A percentile compares a stretch with the other conserved stretches of the same genome.
Conservation (phyloP, 1,140 invertebrate species). For the Drosophila guanche region DNA sequence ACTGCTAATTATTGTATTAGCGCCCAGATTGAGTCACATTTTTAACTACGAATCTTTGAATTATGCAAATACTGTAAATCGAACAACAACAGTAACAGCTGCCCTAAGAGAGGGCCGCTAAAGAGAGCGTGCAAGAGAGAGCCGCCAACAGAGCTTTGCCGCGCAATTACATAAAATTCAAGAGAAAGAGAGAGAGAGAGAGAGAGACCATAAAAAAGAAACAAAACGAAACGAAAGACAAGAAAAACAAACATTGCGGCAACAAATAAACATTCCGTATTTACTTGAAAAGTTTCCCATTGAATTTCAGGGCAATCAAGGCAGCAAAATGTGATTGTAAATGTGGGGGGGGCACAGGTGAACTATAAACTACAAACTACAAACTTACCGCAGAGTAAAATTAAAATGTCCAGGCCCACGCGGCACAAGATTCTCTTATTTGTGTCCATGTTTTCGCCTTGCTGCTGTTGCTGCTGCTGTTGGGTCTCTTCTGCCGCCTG, state of each 20-base stretch:
- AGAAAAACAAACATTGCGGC: constrained; percentile 64
- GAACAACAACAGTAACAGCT: constrained; percentile 10
- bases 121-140: not conserved
- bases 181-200: constrained; percentile 1
- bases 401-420: constrained; percentile 72
- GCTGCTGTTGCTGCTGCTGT: constrained; percentile 25
- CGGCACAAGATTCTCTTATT: constrained; percentile 77
- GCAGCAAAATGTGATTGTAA: not conserved
- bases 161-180: constrained; percentile 44
- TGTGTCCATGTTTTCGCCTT: constrained; percentile 65
- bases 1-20: not conserved
- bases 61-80: constrained; percentile 5
- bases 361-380: no score
- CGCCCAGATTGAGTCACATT: constrained; percentile 12
- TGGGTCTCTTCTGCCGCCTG: constrained; percentile 21
- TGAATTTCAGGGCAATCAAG: constrained; percentile 26
- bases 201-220: constrained; percentile 20
- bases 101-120: not conserved
- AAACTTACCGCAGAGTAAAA: constrained; percentile 76
- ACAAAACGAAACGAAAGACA: constrained; percentile 6
- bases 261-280: constrained; percentile 31
- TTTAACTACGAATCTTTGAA: constrained; percentile 2
- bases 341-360: not conserved
- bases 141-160: constrained; percentile 18
- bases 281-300: constrained; percentile 20